These are phyloP conservation scores for Masticophis lateralis DNA, from an alignment of 2,797 vertebrate species.

Conservation along the genomic window DNA sequence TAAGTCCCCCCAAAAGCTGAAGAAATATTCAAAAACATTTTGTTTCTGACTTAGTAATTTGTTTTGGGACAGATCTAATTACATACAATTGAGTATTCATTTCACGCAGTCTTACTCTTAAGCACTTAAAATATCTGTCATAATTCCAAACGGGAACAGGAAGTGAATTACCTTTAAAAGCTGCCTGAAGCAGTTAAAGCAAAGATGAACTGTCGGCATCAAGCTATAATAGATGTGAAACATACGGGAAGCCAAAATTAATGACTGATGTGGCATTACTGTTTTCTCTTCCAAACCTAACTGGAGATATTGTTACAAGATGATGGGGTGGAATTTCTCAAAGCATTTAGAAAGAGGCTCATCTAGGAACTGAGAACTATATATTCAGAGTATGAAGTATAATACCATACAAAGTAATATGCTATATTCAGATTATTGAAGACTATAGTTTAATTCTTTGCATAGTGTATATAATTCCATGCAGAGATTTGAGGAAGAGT, in stretches of 20 bases:
- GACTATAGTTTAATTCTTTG: background rate
- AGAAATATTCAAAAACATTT: background rate
- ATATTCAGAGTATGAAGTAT: background rate
- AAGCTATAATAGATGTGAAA: conserved; percentile 9
- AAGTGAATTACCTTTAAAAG: conserved; percentile 36
- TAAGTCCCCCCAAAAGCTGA: background rate
- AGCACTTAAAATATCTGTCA: conserved; percentile 35
- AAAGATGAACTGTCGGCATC: conserved; percentile 39
- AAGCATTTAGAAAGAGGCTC: background rate
- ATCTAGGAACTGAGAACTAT: background rate
- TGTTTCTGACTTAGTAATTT: conserved; percentile 5
- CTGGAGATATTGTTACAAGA: conserved; percentile 36
- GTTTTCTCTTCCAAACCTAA: conserved; percentile 15
- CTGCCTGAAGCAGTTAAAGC: background rate
- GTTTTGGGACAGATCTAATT: conserved; percentile 25
- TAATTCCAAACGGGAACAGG: conserved; percentile 36
- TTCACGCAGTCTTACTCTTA: conserved; percentile 32
- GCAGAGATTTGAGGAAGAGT: background rate
- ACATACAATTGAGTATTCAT: conserved; percentile 34
- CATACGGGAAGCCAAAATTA: background rate
- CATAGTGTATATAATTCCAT: background rate
- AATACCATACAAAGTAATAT: background rate
- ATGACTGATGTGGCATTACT: background rate
- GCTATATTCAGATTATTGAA: background rate
- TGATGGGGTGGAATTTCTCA: conserved; percentile 2